phyloP scores from a whole-genome alignment of 2,113 vertebrate species.

The Steatornis caripensis region DNA sequence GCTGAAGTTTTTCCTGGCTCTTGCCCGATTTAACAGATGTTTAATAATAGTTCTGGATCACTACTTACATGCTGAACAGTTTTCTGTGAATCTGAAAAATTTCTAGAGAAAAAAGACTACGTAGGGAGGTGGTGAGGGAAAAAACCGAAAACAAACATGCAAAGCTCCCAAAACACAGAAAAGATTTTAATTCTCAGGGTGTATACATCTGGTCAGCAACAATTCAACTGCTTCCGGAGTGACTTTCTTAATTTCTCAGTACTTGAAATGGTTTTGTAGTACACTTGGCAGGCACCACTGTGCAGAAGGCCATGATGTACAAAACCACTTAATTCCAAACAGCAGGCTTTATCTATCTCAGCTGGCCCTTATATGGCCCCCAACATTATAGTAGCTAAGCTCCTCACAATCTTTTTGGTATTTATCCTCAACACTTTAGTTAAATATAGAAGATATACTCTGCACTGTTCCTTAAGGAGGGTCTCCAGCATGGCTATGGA shows the following conservation, averaged over 20 bases:
- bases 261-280: constrained; percentile 14
- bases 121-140: not conserved
- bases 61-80: not conserved
- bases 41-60: constrained; percentile 24
- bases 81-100: not conserved
- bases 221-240: not conserved
- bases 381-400: not conserved
- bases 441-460: not conserved
- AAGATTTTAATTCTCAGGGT: not conserved
- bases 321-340: not conserved
- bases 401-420: not conserved
- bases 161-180: not conserved
- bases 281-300: not conserved
- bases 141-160: not conserved
- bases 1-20: constrained; percentile 48
- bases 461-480: not conserved
- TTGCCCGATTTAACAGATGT: constrained; percentile 21
- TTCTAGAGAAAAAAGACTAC: not conserved
- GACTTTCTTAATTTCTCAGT: not conserved
- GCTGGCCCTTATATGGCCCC: not conserved
- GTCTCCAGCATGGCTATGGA: not conserved
- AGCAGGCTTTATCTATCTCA: not conserved
- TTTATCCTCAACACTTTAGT: not conserved
- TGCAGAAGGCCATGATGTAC: not conserved
- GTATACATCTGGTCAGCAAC: not conserved